A percentile compares a stretch with the other conserved stretches of the same genome.
Evolutionary conservation across 2,797 vertebrate genomes (phyloP).

Genomic region (Vespertilio murinus): DNA sequence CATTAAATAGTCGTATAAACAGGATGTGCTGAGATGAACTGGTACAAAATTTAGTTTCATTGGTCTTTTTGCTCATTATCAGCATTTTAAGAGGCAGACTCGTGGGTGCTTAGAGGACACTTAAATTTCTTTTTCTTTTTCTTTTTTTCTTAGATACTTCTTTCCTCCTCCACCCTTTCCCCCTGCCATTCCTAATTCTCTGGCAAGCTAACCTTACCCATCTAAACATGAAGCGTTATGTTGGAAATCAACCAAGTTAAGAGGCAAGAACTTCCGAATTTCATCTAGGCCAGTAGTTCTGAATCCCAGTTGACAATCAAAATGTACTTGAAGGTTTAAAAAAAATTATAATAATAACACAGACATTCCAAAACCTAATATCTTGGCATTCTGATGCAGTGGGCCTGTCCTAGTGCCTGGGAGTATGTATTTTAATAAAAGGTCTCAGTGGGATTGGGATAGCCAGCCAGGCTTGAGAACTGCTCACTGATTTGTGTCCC

Average conservation of each 20-base stretch:
- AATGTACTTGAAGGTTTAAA: background rate
- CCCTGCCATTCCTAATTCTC: constrained; percentile 30
- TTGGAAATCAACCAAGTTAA: constrained; percentile 26
- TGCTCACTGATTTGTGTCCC: background rate
- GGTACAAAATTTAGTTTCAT: constrained; percentile 75
- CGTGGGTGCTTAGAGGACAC: constrained; percentile 75
- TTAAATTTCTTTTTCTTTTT: constrained; percentile 77
- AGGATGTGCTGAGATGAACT: constrained; percentile 82
- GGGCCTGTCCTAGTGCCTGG: background rate
- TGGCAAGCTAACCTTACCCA: background rate
- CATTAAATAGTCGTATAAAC: constrained; percentile 83
- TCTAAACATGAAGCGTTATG: background rate
- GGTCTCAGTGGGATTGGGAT: background rate
- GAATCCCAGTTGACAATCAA: background rate
- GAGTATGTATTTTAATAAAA: constrained; percentile 19
- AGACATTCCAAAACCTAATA: background rate
- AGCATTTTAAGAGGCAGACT: constrained; percentile 78
- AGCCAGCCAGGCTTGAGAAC: background rate
- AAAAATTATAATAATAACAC: too few species aligned
- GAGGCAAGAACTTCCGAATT: background rate
- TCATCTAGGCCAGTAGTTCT: background rate
- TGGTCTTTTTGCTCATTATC: constrained; percentile 77
- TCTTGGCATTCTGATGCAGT: background rate
- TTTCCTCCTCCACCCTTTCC: constrained; percentile 64
- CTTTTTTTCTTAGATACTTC: constrained; percentile 78